Evolutionary conservation across 2,797 vertebrate species (phyloP).

Genomic region (Anguilla marmorata): DNA sequence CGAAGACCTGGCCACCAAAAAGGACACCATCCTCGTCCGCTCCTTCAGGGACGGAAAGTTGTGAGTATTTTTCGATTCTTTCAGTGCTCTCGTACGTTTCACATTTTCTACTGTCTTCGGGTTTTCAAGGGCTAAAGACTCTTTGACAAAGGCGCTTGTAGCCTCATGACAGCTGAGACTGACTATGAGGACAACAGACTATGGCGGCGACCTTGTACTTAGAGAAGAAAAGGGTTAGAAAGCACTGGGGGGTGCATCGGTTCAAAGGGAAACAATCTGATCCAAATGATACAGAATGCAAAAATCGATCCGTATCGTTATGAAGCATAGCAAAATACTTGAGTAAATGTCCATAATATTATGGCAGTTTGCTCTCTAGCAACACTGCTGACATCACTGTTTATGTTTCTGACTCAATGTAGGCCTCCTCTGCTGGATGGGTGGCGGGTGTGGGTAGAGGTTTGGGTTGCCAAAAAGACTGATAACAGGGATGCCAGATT

Average conservation of each 20-base stretch:
- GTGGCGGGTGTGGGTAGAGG: no score
- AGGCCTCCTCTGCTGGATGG: no score
- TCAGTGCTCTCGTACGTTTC: background rate
- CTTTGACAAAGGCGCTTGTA: background rate
- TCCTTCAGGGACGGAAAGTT: slow-evolving; percentile 83
- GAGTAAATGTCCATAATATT: no score
- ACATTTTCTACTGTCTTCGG: background rate
- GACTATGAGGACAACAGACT: background rate
- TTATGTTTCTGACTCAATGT: no score
- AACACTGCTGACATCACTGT: no score
- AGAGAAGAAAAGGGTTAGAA: background rate
- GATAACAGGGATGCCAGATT: no score
- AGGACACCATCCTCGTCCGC: slow-evolving; percentile 78
- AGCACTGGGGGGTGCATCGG: background rate
- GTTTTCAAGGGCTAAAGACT: background rate
- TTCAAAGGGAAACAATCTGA: no score
- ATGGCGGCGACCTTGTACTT: background rate
- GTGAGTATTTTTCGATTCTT: slow-evolving; percentile 60
- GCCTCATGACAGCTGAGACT: background rate
- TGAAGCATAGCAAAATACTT: background rate
- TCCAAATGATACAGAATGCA: no score
- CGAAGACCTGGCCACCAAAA: slow-evolving; percentile 75
- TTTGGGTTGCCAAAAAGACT: no score
- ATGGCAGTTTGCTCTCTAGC: no score
- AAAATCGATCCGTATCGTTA: no score